Evolutionary conservation across 2,888 invertebrate genomes (phyloP), one percentile per base, ranked within the genome.

Genomic region (Lycia hirtaria): DNA sequence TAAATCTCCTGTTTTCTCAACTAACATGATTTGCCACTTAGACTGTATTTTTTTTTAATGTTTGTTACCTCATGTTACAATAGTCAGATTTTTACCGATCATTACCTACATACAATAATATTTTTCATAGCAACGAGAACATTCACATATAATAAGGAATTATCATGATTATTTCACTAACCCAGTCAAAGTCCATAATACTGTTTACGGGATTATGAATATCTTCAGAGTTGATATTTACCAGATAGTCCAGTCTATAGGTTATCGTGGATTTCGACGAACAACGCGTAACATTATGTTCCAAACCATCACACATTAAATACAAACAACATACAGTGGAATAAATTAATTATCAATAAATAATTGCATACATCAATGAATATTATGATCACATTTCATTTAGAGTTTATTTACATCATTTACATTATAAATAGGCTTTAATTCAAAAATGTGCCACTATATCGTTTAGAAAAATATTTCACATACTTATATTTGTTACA

Each of bases 231-330:
- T 10, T n/a, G 10, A 47, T 22, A 12, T 26, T 41, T 35, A 35
- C 12, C 9, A 28, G 32, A 51, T 41, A 51, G 12, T 14, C 9
- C 10, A 14, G 35, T 6, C 28, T 5, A 26, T 12, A 40, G 17
- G 28, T 35, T 52, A 44, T 52, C 52, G 2, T 28, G 7, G 20
- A 20, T 20, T 35, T 44, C 15, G 4, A 52, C 10, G 19, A 14
- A 52, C 43, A 52, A 35, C 26, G 43, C 52, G 6, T 19, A 7
- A 3, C 26, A 14, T 35, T 41, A 15, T 41, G 14, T 37, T n/a
- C 14, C 33, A 17, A 37, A 28, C 5, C 33, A 7, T 17, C 12
- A 30, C 10, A 50, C 22, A 28, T 12, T 38, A 3, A 17, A 26
- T 35, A 24, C 28, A 15, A 41, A 22, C 26, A 1, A 10, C 33